Evolutionary conservation across 1,140 invertebrate genomes (phyloP), one percentile per base, ranked within the genome.

Genomic region (Euwallacea similis): DNA sequence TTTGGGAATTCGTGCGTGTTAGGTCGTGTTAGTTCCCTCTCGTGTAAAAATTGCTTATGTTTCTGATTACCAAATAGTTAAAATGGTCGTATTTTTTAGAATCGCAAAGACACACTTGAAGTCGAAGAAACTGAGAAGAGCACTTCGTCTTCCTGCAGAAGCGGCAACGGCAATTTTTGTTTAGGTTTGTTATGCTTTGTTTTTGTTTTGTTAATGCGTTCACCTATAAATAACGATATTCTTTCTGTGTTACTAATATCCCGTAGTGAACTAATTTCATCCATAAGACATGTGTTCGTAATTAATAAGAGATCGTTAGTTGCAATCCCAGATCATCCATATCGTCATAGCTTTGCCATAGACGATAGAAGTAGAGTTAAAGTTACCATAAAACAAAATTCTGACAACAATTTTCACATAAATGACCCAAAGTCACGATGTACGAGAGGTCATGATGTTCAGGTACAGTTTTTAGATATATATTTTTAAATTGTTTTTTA

Each of bases 111-210:
- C 62, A 75, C 74, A 13, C 68, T 75, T 61, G 74, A 77, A 71
- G 75, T 79, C 11, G 77, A 80, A 69, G 77, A 80, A 64, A 66
- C 71, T 33, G 69, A 72, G 42, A 79, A 79, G 53, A 74, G 75
- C 56, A 75, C 76, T 63, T 79, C 78, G 42, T 77, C 77, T 43
- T 77, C 79, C 73, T 73, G 75, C 64, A 80, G 77, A 76, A 72
- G 21, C 42, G 59, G 75, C 53, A 77, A 77, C 47, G 77, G 78
- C 58, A 75, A 75, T 74, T 76, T 80, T 65, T 81, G 80, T 79
- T 78, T 81, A 81, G 80, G 80, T 81, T 80, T 79, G 80, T 75
- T 73, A 71, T 81, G 76, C 70, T 74, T 79, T 75, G 71, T 74
- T 77, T 73, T 76, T 60, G 76, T 78, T 75, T 69, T 76, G 73